Evolutionary conservation across 2,113 vertebrate genomes (phyloP).

Genomic region (Petrocephalus zakoni): DNA sequence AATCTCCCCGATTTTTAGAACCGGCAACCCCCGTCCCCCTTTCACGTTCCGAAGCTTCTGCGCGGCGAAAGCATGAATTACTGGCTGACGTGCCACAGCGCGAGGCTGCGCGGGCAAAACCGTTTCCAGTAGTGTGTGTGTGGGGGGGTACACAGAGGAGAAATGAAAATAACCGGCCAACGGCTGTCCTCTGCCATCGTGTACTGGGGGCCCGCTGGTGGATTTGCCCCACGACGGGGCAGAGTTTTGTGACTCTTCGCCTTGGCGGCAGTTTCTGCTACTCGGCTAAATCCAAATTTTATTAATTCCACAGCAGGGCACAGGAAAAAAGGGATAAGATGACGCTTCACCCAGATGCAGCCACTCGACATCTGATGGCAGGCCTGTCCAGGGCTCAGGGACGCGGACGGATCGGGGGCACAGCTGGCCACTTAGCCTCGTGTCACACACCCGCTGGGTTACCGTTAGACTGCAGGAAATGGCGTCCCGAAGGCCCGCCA

Average conservation of each 20-base stretch:
- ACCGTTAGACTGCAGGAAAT: not conserved
- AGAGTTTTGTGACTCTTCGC: constrained; percentile 5
- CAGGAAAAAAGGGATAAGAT: not conserved
- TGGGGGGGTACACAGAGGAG: constrained; percentile 32
- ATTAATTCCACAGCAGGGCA: not conserved
- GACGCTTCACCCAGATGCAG: not conserved
- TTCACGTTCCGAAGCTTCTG: constrained; percentile 52
- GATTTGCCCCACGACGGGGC: constrained; percentile 25
- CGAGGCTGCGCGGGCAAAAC: constrained; percentile 48
- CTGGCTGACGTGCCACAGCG: constrained; percentile 54
- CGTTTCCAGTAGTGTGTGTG: constrained; percentile 26
- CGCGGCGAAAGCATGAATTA: constrained; percentile 67
- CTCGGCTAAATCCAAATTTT: constrained; percentile 1
- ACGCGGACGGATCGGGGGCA: not conserved
- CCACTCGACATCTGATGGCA: not conserved
- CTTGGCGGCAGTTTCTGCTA: constrained; percentile 3
- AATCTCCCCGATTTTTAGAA: constrained; percentile 55
- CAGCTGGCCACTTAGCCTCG: not conserved
- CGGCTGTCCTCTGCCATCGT: constrained; percentile 40
- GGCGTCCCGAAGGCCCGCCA: too few species aligned
- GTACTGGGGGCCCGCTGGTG: constrained; percentile 31
- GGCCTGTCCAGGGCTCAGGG: constrained; percentile 9
- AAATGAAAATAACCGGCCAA: constrained; percentile 50
- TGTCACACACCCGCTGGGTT: not conserved
- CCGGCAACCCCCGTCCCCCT: constrained; percentile 25